Evolutionary conservation across 2,888 invertebrate genomes (phyloP), one percentile per base, ranked within the genome.

Genomic region (Drosophila barbarae): DNA sequence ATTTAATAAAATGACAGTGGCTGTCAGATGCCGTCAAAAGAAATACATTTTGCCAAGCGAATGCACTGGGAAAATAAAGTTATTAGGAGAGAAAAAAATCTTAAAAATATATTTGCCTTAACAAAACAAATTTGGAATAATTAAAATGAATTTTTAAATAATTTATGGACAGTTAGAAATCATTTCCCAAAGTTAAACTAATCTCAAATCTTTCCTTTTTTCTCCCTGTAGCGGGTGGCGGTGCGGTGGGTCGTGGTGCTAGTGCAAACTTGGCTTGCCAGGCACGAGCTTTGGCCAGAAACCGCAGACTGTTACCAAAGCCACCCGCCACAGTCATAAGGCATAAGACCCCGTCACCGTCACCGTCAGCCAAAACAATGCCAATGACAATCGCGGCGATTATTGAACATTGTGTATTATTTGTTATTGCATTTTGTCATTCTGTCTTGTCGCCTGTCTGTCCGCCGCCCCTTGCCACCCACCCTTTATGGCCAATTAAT

Each of bases 1-100:
- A 83, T 81, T 84, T 81, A 86, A 86, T 81, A 81, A 84, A 86
- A 81, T 86, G 81, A 81, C 81, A 81, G 81, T 72, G 70, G 77
- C 86, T 81, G 81, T 81, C 81, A 84, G 81, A 82, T 77, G 86
- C 74, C 81, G 85, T 81, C 81, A 81, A 82, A 82, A 76, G 71
- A 69, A 59, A 60, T 73, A 70, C 54, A 69, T 82, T 72, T 69
- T 82, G 73, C 72, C 74, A 60, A 57, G 53, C 41, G 56, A 52
- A 57, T 64, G 61, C 42, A 78, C 30, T 32, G 46, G 8, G 1
- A 32, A 32, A 47, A 30, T 1, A 5, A 18, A 12, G 2, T 30
- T 3, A 8, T 7, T 1, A 0, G 3, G 2, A 2, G 8, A 42
- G n/a, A 13, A 9, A 26, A 23, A n/a, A 9, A n/a, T 9, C 8